Conservation (phyloP, 2,888 invertebrate genomes). For the Melanotus villosus region DNA sequence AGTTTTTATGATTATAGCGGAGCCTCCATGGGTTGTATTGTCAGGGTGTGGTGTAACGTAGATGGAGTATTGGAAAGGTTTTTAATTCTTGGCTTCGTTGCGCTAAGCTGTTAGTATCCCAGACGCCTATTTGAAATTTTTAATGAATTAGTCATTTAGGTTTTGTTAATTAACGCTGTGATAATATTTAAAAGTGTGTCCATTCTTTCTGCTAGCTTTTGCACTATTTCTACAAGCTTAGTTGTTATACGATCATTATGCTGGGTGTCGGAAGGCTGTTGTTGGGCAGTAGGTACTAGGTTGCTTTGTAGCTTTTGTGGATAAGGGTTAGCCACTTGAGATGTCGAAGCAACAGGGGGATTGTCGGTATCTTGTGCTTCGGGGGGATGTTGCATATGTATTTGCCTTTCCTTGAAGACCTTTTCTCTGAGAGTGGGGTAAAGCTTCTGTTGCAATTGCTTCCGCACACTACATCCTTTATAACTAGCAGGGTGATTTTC, state of each 20-base stretch:
- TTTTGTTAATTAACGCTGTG: conserved; percentile 10
- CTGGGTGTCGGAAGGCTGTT: not conserved
- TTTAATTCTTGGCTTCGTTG: no score
- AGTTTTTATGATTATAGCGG: no score
- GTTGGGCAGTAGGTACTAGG: not conserved
- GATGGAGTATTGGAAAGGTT: no score
- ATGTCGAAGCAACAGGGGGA: not conserved
- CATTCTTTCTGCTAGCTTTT: no score
- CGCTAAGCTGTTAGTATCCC: conserved; percentile 19
- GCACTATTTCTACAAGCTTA: no score
- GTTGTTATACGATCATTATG: no score
- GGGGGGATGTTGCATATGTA: conserved; percentile 1
- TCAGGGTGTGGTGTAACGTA: conserved; percentile 14
- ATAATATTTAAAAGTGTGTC: conserved; percentile 20
- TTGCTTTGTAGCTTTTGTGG: conserved; percentile 18
- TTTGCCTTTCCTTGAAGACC: conserved; percentile 1
- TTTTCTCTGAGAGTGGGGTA: conserved; percentile 16
- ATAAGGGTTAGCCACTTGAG: not conserved
- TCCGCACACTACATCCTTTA: conserved; percentile 24
- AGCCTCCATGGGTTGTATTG: not conserved
- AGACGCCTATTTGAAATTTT: conserved; percentile 19
- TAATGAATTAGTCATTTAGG: conserved; percentile 10
- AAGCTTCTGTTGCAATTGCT: no score
- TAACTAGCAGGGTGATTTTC: conserved; percentile 21
- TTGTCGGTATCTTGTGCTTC: not conserved